A percentile compares a stretch with the other conserved stretches of the same genome.
Conservation (phyloP, 2,888 invertebrate genomes). For the Nowickia ferox region DNA sequence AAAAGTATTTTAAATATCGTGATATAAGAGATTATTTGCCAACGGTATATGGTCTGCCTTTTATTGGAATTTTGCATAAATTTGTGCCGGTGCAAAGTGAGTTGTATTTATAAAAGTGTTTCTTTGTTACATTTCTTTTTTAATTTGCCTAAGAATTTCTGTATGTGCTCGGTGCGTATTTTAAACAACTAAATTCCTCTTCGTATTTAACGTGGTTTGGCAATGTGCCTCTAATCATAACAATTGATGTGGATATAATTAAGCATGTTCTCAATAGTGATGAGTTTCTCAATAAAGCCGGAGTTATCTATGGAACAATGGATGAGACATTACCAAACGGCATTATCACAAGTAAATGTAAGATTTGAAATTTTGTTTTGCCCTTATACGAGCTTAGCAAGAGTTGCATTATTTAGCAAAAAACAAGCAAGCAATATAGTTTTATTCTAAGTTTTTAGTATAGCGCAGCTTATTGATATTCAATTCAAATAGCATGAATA, state of each 20-base stretch:
- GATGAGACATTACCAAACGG: slow-evolving; percentile 56
- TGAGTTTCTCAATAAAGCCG: slow-evolving; percentile 68
- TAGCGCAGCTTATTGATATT: too few relatives aligned
- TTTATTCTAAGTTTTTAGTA: too few relatives aligned
- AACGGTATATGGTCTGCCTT: slow-evolving; percentile 48
- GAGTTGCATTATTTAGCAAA: too few relatives aligned
- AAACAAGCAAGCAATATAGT: too few relatives aligned
- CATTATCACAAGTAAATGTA: slow-evolving; percentile 64
- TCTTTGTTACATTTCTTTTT: background rate
- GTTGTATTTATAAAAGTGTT: background rate
- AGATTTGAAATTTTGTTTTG: background rate
- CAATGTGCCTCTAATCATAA: slow-evolving; percentile 65
- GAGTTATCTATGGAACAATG: slow-evolving; percentile 48
- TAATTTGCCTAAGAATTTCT: slow-evolving; percentile 16
- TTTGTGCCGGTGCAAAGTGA: too few relatives aligned
- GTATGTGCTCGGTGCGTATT: slow-evolving; percentile 34
- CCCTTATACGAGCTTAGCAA: too few relatives aligned
- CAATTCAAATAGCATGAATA: too few relatives aligned
- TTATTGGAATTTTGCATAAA: too few relatives aligned
- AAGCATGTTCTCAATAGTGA: slow-evolving; percentile 69
- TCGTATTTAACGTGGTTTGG: slow-evolving; percentile 67
- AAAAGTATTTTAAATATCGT: slow-evolving; percentile 20
- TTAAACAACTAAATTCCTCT: slow-evolving; percentile 28
- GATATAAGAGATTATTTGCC: slow-evolving; percentile 26
- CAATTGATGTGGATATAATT: slow-evolving; percentile 64